Evolutionary conservation across 2,113 vertebrate genomes (phyloP).

Genomic region (Coptodon rendalli): DNA sequence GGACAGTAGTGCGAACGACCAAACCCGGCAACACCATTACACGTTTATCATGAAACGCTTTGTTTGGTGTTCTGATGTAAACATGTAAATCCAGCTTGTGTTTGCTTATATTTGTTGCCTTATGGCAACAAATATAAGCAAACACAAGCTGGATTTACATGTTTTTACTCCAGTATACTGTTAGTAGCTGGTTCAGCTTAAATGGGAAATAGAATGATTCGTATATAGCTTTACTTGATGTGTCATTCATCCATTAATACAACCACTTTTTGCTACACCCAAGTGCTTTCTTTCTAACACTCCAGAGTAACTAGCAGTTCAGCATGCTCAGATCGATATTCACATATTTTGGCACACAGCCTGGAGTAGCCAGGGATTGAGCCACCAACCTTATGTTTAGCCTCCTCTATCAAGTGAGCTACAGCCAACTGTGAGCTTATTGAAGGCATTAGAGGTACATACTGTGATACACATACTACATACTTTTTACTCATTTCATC

Average conservation of each 20-base stretch:
- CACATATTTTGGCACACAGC: neutral
- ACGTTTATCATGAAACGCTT: neutral
- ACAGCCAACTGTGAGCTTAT: neutral
- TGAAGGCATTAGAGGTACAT: neutral
- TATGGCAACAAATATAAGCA: neutral
- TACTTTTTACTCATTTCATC: neutral
- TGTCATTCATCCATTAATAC: neutral
- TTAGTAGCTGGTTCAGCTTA: neutral
- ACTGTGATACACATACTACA: neutral
- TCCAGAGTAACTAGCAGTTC: neutral
- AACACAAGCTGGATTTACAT: neutral
- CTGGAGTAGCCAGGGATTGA: neutral
- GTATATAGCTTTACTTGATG: neutral
- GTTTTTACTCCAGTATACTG: accelerated
- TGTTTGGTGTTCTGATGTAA: neutral
- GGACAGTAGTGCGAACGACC: neutral
- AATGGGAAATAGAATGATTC: neutral
- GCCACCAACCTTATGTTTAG: neutral
- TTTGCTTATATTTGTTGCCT: too few species aligned
- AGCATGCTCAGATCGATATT: neutral
- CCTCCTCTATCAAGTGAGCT: neutral
- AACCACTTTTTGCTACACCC: neutral
- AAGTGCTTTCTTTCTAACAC: neutral
- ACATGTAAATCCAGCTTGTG: too few species aligned
- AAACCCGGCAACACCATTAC: neutral